Evolutionary conservation across 2,888 invertebrate species (phyloP).

Genomic region (Amphipoea lucens): DNA sequence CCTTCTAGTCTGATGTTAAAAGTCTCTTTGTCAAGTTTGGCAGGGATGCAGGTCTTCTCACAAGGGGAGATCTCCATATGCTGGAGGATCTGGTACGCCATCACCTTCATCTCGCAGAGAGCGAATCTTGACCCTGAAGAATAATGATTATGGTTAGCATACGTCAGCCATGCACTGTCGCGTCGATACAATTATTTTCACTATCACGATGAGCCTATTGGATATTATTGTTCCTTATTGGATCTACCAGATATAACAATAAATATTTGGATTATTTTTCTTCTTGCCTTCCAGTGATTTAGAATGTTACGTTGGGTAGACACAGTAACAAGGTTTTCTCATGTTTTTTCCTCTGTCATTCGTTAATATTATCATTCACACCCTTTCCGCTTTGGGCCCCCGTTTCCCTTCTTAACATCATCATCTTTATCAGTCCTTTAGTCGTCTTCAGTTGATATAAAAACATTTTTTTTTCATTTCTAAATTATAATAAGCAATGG

Average conservation of each 20-base stretch:
- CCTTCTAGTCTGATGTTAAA: constrained; percentile 74
- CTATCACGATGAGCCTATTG: background rate
- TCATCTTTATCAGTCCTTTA: too few relatives aligned
- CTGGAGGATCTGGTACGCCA: constrained; percentile 77
- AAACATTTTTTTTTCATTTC: background rate
- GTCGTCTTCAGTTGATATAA: background rate
- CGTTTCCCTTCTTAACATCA: background rate
- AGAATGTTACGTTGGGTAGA: background rate
- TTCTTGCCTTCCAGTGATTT: background rate
- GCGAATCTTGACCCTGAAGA: constrained; percentile 78
- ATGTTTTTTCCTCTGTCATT: background rate
- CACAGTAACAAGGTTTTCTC: background rate
- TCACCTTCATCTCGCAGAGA: constrained; percentile 80
- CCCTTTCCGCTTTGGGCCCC: background rate
- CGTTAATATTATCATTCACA: background rate
- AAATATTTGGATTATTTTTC: background rate
- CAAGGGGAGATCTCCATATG: constrained; percentile 74
- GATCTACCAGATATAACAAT: background rate
- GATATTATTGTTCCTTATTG: background rate
- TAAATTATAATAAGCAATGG: background rate
- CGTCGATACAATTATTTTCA: background rate
- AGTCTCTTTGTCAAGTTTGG: constrained; percentile 63
- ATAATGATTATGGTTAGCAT: background rate
- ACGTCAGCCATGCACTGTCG: background rate
- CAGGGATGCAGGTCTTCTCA: constrained; percentile 73